Base-by-base conservation (phyloP, 2,113 vertebrate species). In the Chlorodrepanis virens region DNA sequence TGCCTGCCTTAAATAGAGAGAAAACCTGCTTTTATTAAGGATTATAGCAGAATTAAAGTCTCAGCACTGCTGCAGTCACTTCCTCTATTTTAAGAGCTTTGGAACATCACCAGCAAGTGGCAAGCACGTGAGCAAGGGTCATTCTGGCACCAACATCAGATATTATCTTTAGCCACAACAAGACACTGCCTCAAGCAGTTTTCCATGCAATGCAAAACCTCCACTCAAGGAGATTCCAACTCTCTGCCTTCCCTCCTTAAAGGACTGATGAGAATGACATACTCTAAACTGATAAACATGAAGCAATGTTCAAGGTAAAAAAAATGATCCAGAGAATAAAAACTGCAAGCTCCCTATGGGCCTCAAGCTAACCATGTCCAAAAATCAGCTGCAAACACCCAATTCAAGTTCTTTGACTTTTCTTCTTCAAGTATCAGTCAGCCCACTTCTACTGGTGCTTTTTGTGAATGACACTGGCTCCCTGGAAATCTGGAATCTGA, bases 41-140 rank as follows among this genome's bases (percentile, higher is more conserved):
- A 11, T 52, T 67, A 57, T 0, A 19, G 63, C n/a, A 83, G 59
- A 72, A 65, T 71, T 49, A 4, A 75, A 68, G 22, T 57, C 61
- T 25, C 25, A 90, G 20, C 53, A 52, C 11, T 60, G 37, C 59
- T 84, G 45, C n/a, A 74, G 10, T 17, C 37, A 37, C 23, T 57
- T 53, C 5, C 25, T 33, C 17, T 54, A 3, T 35, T 79, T 56
- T 14, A 28, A 40, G 28, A 65, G 10, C 52, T 52, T 44, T 13
- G 53, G n/a, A 83, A 70, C 9, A 52, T 5, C 14, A 57, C 7
- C 4, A 87, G 31, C 44, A 81, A 70, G 24, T 7, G 3, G 20
- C 76, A 76, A 52, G 33, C 21, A 56, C 0, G 0, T 27, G 18
- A 82, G 42, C 25, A 68, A 1, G 0, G 39, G 25, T 14, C 37